These are phyloP conservation scores for Prorops nasuta DNA, from an alignment of 1,140 invertebrate genomes.

Conservation along the genomic window DNA sequence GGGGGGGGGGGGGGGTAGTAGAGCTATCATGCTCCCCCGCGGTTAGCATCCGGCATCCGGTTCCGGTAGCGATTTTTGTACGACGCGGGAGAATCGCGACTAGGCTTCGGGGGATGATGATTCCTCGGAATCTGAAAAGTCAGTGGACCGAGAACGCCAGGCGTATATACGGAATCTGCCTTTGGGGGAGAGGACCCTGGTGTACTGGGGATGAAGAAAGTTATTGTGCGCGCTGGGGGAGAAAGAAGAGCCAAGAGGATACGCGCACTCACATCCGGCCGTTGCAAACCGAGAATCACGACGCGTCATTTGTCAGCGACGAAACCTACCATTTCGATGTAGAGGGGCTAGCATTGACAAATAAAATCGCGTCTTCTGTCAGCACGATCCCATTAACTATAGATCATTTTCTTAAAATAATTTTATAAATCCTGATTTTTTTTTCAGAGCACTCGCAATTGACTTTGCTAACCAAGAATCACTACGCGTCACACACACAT, in stretches of 20 bases:
- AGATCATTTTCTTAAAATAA: no score
- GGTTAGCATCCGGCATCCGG: constrained; percentile 39
- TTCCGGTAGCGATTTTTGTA: constrained; percentile 46
- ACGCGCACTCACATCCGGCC: constrained; percentile 36
- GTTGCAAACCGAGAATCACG: constrained; percentile 40
- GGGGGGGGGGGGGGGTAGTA: no score
- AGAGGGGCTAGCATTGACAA: no score
- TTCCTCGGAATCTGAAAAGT: constrained; percentile 50
- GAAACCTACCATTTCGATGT: no score
- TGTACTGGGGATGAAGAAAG: constrained; percentile 21
- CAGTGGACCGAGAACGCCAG: constrained; percentile 36
- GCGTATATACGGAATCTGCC: constrained; percentile 12
- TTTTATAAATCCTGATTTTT: no score
- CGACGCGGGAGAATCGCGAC: constrained; percentile 11
- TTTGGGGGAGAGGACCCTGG: constrained; percentile 10
- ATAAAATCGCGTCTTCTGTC: no score
- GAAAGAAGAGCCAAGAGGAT: constrained; percentile 12
- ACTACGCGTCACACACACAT: no score
- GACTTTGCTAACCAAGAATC: no score
- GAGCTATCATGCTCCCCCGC: no score
- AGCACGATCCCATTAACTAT: no score
- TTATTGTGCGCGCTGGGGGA: constrained; percentile 16
- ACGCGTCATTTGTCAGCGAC: constrained; percentile 43
- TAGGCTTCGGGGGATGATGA: constrained; percentile 32
- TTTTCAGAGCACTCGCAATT: no score